These are phyloP conservation scores for Scaptomyza montana DNA, from an alignment of 1,140 invertebrate species.

Conservation along the genomic window DNA sequence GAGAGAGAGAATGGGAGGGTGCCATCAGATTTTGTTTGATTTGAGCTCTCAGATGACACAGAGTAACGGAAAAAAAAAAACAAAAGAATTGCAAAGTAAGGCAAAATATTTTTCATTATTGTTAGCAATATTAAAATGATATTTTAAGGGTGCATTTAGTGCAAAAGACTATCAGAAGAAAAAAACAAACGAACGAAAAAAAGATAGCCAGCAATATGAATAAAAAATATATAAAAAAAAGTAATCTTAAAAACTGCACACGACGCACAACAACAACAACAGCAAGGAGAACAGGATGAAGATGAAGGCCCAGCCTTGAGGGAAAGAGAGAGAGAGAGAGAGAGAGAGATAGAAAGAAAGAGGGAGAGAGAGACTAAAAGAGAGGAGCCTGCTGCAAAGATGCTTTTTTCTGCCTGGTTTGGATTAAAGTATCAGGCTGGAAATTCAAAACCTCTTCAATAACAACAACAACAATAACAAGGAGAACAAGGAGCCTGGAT, in stretches of 20 bases:
- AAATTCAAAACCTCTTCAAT: constrained; percentile 64
- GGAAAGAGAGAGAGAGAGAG: constrained; percentile 1
- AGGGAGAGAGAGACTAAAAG: constrained; percentile 3
- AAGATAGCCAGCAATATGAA: neutral
- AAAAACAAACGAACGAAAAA: neutral
- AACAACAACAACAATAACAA: constrained; percentile 21
- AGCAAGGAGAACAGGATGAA: neutral
- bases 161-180: constrained; percentile 2
- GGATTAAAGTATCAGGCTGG: constrained; percentile 60
- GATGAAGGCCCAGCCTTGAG: constrained; percentile 11
- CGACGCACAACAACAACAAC: constrained; percentile 33
- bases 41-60: constrained; percentile 17
- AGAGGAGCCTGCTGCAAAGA: neutral
- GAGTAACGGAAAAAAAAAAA: neutral
- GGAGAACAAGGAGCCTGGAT: neutral
- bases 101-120: constrained; percentile 30
- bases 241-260: constrained; percentile 42
- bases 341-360: neutral
- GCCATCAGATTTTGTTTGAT: constrained; percentile 9
- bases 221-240: constrained; percentile 20
- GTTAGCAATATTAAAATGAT: constrained; percentile 26
- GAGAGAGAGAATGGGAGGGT: neutral
- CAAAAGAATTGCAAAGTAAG: neutral
- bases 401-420: constrained; percentile 30
- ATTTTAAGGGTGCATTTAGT: constrained; percentile 31